Conservation (phyloP, 37 sponge, comb jelly and placozoan species). For the Spongia lamella region DNA sequence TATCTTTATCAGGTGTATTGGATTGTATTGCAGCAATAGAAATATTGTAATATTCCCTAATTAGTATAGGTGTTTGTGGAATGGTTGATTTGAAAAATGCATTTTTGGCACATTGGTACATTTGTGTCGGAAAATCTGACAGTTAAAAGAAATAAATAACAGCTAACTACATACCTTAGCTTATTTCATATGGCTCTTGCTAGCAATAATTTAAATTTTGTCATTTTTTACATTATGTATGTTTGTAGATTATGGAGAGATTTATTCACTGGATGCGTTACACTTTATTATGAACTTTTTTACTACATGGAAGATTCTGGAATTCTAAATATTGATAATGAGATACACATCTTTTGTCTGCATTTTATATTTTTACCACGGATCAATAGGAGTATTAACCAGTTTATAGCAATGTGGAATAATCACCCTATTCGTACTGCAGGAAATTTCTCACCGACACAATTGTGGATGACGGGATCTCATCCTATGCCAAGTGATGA, state of each 20-base stretch:
- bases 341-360: slow-evolving; percentile 39
- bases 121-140: too few relatives aligned
- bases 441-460: not conserved
- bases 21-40: too few relatives aligned
- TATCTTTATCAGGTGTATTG: too few relatives aligned
- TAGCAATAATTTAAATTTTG: too few relatives aligned
- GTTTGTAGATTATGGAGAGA: slow-evolving; percentile 66
- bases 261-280: slow-evolving; percentile 26
- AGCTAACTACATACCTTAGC: too few relatives aligned
- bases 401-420: slow-evolving; percentile 11
- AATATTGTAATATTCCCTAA: too few relatives aligned
- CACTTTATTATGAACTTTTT: slow-evolving; percentile 29
- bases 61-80: too few relatives aligned
- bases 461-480: slow-evolving; percentile 18
- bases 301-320: slow-evolving; percentile 30
- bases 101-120: too few relatives aligned
- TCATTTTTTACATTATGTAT: too few relatives aligned
- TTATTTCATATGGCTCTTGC: too few relatives aligned
- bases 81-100: too few relatives aligned
- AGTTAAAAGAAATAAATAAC: too few relatives aligned
- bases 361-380: slow-evolving; percentile 44
- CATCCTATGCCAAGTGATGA: not conserved
- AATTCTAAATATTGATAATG: slow-evolving; percentile 13
- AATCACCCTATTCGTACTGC: slow-evolving; percentile 16
- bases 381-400: slow-evolving; percentile 21